phyloP scores from a whole-genome alignment of 1,140 invertebrate species.

The Pseudomyrmex pallidus region DNA sequence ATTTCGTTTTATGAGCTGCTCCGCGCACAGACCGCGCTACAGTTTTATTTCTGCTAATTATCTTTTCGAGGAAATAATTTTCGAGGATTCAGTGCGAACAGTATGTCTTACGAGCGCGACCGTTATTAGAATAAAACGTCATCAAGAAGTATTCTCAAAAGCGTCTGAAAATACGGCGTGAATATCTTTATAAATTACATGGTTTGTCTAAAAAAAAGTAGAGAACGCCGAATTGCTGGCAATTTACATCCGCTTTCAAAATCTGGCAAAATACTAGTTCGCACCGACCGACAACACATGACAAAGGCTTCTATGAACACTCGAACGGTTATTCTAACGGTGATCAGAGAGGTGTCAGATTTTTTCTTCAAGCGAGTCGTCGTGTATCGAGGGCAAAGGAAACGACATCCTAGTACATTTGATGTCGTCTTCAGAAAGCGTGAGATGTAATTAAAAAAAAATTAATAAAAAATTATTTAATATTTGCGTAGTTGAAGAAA shows the following conservation, averaged over 20 bases:
- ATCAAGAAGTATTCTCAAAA: slow-evolving; percentile 8
- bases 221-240: slow-evolving; percentile 1
- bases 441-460: background rate
- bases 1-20: slow-evolving; percentile 24
- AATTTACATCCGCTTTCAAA: slow-evolving; percentile 32
- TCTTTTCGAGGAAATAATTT: background rate
- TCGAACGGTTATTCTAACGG: slow-evolving; percentile 51
- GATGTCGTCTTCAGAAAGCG: background rate
- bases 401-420: background rate
- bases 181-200: slow-evolving; percentile 26
- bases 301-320: slow-evolving; percentile 42
- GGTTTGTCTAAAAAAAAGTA: slow-evolving; percentile 32
- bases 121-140: too few relatives aligned
- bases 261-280: slow-evolving; percentile 18
- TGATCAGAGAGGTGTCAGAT: slow-evolving; percentile 52
- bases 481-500: background rate
- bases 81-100: background rate
- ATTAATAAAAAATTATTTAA: background rate
- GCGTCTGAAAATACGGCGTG: background rate
- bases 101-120: background rate
- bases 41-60: slow-evolving; percentile 49
- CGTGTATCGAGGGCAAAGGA: slow-evolving; percentile 23
- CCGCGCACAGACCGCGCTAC: background rate
- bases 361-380: slow-evolving; percentile 36
- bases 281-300: background rate